Percentiles rank a stretch among this genome's conserved stretches.
phyloP scores from a whole-genome alignment of 1,140 invertebrate genomes.

The Cyrtorhinus lividipennis region DNA sequence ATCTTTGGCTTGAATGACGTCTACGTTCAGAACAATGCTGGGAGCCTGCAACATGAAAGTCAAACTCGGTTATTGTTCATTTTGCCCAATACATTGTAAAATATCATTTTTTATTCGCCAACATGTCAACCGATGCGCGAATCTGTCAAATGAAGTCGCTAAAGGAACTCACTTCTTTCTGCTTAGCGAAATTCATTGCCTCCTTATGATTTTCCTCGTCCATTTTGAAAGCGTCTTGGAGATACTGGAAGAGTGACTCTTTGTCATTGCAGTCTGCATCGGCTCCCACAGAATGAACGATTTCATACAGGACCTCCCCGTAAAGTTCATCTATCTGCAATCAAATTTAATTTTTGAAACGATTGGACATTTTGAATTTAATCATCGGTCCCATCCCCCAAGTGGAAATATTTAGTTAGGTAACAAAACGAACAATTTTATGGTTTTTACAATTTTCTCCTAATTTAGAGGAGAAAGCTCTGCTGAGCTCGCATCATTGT shows the following conservation, averaged over 20 bases:
- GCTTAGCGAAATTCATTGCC: slow-evolving; percentile 47
- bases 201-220: slow-evolving; percentile 54
- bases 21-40: slow-evolving; percentile 79
- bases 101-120: too few relatives aligned
- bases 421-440: too few relatives aligned
- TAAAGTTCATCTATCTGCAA: slow-evolving; percentile 80
- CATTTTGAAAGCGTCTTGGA: slow-evolving; percentile 78
- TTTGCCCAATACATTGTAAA: too few relatives aligned
- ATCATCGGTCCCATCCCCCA: too few relatives aligned
- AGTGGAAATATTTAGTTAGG: too few relatives aligned
- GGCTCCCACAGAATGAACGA: slow-evolving; percentile 79
- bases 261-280: slow-evolving; percentile 53
- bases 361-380: too few relatives aligned
- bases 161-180: slow-evolving; percentile 54
- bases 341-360: too few relatives aligned
- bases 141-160: background rate
- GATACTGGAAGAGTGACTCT: slow-evolving; percentile 58
- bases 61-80: background rate
- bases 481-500: too few relatives aligned
- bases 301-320: slow-evolving; percentile 80
- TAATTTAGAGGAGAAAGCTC: too few relatives aligned
- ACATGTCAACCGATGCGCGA: too few relatives aligned
- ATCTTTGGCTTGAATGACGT: slow-evolving; percentile 84
- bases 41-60: slow-evolving; percentile 48
- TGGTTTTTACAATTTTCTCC: too few relatives aligned